phyloP scores from a whole-genome alignment of 2,113 vertebrate genomes.

The Festucalex cinctus region DNA sequence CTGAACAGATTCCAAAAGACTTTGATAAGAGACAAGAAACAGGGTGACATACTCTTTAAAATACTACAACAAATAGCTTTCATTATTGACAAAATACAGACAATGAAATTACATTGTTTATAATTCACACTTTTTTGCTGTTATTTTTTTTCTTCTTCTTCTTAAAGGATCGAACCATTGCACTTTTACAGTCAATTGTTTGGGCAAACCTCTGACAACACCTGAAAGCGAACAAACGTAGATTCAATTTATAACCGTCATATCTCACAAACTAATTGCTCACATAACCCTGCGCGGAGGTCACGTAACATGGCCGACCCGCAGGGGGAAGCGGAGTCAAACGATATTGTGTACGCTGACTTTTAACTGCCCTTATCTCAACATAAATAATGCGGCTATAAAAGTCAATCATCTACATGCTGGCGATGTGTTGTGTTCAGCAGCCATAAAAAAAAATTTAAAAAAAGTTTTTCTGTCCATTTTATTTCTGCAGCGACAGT shows the following conservation, averaged over 20 bases:
- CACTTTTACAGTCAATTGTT: conserved; percentile 56
- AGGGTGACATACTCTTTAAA: conserved; percentile 22
- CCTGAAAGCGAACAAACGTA: neutral
- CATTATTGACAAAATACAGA: conserved; percentile 59
- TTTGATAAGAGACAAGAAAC: conserved; percentile 21
- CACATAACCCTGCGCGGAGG: conserved; percentile 2
- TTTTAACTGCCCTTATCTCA: conserved; percentile 70
- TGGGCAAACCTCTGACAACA: conserved; percentile 9
- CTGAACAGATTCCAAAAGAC: conserved; percentile 48
- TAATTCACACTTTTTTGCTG: conserved; percentile 34
- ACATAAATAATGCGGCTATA: conserved; percentile 77
- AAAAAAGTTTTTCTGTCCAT: conserved; percentile 29
- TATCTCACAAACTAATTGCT: conserved; percentile 24
- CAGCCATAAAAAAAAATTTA: conserved; percentile 46
- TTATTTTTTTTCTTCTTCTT: conserved; percentile 35
- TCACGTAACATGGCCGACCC: neutral
- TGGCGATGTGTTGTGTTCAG: conserved; percentile 53
- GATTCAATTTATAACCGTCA: neutral
- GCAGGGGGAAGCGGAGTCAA: conserved; percentile 14
- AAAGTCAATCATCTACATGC: conserved; percentile 71
- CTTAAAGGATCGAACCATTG: conserved; percentile 65
- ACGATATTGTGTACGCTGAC: conserved; percentile 43
- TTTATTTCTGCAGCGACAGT: conserved; percentile 14
- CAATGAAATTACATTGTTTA: conserved; percentile 62
- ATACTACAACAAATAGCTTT: conserved; percentile 55